Conservation (phyloP, 2,113 vertebrate genomes). For the Gymnarchus niloticus region DNA sequence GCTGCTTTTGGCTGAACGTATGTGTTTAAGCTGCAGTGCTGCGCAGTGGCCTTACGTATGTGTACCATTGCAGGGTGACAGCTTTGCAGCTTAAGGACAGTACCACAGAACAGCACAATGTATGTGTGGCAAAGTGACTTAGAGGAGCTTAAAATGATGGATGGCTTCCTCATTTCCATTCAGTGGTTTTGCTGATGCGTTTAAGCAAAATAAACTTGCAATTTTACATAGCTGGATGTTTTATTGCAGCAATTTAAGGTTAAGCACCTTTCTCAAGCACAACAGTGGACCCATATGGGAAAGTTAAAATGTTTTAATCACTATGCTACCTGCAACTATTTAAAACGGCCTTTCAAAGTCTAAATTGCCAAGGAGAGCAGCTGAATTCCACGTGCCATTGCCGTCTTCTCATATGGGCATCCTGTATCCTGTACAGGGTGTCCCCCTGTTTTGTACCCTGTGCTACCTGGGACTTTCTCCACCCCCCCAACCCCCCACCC, state of each 20-base stretch:
- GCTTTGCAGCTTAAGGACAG: not conserved
- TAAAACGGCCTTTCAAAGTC: not conserved
- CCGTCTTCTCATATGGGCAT: no score
- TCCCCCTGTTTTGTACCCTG: not conserved
- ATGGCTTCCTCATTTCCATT: not conserved
- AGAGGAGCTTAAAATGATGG: not conserved
- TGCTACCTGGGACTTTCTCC: not conserved
- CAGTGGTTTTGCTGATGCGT: not conserved
- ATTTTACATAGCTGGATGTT: not conserved
- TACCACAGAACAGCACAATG: not conserved
- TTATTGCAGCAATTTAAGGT: not conserved
- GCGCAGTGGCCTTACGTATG: no score
- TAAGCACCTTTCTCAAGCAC: not conserved
- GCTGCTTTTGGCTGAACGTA: no score
- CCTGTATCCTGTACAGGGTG: not conserved
- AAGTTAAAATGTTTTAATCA: not conserved
- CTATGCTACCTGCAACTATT: not conserved
- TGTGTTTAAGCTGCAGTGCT: no score
- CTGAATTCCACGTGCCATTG: not conserved
- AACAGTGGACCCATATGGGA: not conserved
- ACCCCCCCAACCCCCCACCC: not conserved
- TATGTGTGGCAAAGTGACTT: not conserved
- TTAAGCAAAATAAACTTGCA: not conserved
- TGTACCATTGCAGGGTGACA: no score
- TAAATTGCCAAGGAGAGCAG: not conserved